These are phyloP conservation scores for Chionis minor DNA, from an alignment of 2,113 vertebrate species.

Conservation along the genomic window DNA sequence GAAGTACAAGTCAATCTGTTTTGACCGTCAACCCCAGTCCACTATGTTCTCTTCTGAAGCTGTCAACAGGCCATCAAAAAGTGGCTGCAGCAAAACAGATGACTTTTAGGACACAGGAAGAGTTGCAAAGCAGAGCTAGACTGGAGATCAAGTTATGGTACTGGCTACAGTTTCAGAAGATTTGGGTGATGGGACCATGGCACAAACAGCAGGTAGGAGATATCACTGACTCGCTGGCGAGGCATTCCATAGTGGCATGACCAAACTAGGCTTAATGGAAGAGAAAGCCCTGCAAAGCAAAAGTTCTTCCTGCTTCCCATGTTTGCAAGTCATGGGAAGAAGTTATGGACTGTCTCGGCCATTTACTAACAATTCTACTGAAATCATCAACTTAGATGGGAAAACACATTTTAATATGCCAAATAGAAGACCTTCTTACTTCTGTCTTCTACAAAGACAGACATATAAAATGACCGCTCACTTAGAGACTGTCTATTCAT, in stretches of 20 bases:
- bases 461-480: neutral
- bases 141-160: neutral
- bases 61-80: neutral
- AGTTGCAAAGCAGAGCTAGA: neutral
- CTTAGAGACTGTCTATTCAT: neutral
- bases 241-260: neutral
- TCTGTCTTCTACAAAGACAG: constrained; percentile 1
- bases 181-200: neutral
- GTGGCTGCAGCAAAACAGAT: neutral
- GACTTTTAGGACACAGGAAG: neutral
- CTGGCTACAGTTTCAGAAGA: neutral
- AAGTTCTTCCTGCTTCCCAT: neutral
- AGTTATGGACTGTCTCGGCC: neutral
- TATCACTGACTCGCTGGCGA: neutral
- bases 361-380: neutral
- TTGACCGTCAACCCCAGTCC: neutral
- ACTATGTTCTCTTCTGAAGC: neutral
- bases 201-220: neutral
- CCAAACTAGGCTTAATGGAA: neutral
- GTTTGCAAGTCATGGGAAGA: neutral
- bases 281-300: neutral
- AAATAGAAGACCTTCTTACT: neutral
- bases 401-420: neutral
- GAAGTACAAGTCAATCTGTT: neutral
- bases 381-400: neutral